These are phyloP conservation scores for Apodemus speciosus DNA, from an alignment of 2,113 vertebrate species.

Conservation along the genomic window DNA sequence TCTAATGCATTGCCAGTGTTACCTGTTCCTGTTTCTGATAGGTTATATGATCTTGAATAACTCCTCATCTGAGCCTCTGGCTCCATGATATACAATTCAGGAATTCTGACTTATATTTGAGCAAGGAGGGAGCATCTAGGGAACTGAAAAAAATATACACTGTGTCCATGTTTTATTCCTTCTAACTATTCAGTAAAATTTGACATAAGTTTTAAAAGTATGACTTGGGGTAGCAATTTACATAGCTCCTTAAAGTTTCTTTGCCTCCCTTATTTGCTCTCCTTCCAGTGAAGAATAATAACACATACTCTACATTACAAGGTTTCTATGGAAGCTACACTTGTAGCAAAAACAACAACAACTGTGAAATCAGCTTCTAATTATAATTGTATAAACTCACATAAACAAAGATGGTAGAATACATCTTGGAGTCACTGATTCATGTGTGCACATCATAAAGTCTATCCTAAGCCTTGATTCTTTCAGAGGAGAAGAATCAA, in stretches of 20 bases:
- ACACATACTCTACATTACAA: neutral
- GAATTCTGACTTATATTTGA: neutral
- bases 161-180: neutral
- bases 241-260: neutral
- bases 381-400: slow-evolving; percentile 10
- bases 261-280: neutral
- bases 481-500: neutral
- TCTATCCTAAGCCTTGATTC: neutral
- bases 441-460: neutral
- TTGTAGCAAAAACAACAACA: neutral
- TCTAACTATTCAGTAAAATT: slow-evolving; percentile 12
- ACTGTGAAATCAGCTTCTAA: neutral
- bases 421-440: neutral
- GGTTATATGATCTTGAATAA: neutral
- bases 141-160: neutral
- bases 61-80: neutral
- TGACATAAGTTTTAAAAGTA: slow-evolving; percentile 10
- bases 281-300: neutral
- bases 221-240: neutral
- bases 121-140: neutral
- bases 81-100: neutral
- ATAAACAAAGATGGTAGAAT: neutral
- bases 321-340: neutral
- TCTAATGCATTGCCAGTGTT: neutral
- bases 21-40: neutral